These are phyloP conservation scores for Doris montereyensis DNA, from an alignment of 2,888 invertebrate species.

Conservation along the genomic window DNA sequence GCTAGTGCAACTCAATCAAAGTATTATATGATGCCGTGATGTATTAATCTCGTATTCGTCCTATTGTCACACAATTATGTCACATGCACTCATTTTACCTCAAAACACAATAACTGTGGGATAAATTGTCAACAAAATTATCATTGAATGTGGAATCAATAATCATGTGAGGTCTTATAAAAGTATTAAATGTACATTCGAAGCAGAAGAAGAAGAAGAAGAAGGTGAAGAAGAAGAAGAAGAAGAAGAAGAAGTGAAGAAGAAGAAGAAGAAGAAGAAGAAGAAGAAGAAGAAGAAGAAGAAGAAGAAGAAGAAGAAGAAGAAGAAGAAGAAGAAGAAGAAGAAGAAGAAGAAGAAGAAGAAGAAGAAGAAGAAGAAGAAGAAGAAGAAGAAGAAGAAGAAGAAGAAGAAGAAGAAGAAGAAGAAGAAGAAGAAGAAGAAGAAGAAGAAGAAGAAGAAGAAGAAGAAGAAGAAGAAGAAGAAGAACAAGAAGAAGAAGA, in stretches of 20 bases:
- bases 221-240: neutral
- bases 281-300: neutral
- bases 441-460: neutral
- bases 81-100: no score
- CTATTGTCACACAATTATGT: no score
- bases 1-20: no score
- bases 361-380: neutral
- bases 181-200: no score
- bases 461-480: neutral
- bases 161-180: no score
- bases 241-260: neutral
- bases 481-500: neutral
- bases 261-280: neutral
- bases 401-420: neutral
- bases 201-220: neutral
- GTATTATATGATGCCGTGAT: no score
- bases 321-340: neutral
- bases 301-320: neutral
- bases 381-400: neutral
- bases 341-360: neutral
- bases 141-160: no score
- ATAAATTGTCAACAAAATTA: no score
- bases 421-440: neutral
- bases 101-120: no score
- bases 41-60: no score